phyloP scores from a whole-genome alignment of 1,140 invertebrate species.

The Anadara kagoshimensis region DNA sequence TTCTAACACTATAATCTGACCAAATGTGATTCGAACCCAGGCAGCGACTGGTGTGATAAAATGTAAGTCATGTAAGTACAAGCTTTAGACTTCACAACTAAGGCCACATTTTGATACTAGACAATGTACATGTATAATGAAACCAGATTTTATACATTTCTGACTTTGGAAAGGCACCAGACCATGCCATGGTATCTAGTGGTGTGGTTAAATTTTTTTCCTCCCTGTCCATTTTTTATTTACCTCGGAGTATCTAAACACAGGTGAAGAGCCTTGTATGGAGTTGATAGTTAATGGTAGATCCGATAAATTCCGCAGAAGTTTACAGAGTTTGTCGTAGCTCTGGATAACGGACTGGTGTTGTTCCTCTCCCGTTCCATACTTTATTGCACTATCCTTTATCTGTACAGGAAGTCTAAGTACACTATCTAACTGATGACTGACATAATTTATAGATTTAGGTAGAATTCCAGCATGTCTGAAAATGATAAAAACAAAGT shows the following conservation, averaged over 20 bases:
- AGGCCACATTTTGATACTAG: no score
- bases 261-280: constrained; percentile 82
- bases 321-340: constrained; percentile 83
- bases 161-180: no score
- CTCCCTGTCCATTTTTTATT: no score
- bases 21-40: no score
- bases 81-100: no score
- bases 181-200: no score
- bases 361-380: constrained; percentile 85
- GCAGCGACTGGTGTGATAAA: no score
- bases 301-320: constrained; percentile 81
- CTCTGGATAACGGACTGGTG: constrained; percentile 78
- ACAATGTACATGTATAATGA: no score
- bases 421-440: constrained; percentile 57
- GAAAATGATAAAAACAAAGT: background rate
- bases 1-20: no score
- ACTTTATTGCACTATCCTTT: constrained; percentile 47
- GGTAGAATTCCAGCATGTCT: constrained; percentile 51
- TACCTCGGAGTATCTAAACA: constrained; percentile 82
- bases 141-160: no score
- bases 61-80: no score
- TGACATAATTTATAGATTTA: constrained; percentile 51
- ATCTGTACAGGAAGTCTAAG: constrained; percentile 46
- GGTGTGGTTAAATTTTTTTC: no score
- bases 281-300: constrained; percentile 87